Evolutionary conservation across 2,888 invertebrate species (phyloP), one percentile per base, ranked within the genome.

Genomic region (Clostera curtula): DNA sequence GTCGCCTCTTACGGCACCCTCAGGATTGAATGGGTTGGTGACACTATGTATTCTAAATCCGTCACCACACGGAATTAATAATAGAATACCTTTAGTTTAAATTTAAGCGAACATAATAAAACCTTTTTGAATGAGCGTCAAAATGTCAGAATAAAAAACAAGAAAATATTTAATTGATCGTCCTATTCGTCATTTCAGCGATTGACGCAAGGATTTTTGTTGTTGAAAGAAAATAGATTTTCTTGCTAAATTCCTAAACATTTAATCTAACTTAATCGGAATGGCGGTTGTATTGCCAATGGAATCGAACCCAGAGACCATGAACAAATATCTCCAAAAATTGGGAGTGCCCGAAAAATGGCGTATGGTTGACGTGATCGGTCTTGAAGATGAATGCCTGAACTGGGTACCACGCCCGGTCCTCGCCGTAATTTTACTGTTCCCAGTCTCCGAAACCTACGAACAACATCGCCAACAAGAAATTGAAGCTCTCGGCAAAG

Each of bases 361-460:
- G 90, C 87, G 89, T 36, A 88, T 97, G 56, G 89, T 91, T 18
- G 98, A 98, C 83, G 93, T 98, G n/a, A 93, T 92, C 51, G 94
- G 96, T 0, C 80, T 98, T 43, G 98, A 98, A 40, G 86, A 88
- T 0, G 97, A 97, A 25, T 82, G 93, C 28, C 77, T 98, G 29
- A 87, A 87, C 11, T 91, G 92, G 88, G 88, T 98, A 13, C 96
- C 96, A 0, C 88, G 89, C 31, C 97, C 97, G 0, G 93, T 93
- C 0, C 71, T 91, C 24, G 93, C 97, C 2, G 87, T 98, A 1
- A 87, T 98, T 43, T 85, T 98, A 12, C 85, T 98, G 0, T 97
- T 94, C 66, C 97, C 97, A 1, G 87, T 91, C 33, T 91, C 90
- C 22, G 91, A 91, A 25, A 87, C 90, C 85, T 91, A 91, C 57